Conservation (phyloP, 2,797 vertebrate genomes). For the Periophthalmus magnuspinnatus region DNA sequence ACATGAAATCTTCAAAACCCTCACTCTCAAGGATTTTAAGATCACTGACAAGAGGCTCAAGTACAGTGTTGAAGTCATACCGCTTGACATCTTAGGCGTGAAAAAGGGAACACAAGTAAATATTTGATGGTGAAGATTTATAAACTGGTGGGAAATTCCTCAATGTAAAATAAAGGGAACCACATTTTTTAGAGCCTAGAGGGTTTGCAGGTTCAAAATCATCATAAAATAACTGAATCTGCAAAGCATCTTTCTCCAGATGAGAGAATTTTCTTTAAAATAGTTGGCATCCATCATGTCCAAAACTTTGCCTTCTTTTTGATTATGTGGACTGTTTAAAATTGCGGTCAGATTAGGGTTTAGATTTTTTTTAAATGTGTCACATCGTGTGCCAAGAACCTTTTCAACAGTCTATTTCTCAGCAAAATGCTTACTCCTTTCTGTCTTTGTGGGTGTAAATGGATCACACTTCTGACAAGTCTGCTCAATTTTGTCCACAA, state of each 20-base stretch:
- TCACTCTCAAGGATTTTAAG: conserved; percentile 31
- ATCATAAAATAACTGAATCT: too few species aligned
- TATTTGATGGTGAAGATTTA: not conserved
- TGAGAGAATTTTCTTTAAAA: conserved; percentile 3
- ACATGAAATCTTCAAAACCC: conserved; percentile 24
- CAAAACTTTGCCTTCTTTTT: not conserved
- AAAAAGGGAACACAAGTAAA: conserved; percentile 28
- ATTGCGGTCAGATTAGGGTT: not conserved
- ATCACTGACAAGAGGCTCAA: conserved; percentile 1
- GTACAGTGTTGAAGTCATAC: too few species aligned
- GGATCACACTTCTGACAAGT: conserved; percentile 36
- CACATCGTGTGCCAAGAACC: conserved; percentile 15
- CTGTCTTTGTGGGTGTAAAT: conserved; percentile 40
- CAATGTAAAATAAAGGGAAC: not conserved
- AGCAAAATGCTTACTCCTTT: conserved; percentile 15
- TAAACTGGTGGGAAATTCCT: not conserved
- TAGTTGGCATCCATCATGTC: not conserved
- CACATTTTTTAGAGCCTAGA: too few species aligned
- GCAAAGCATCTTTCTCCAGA: too few species aligned
- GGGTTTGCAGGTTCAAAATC: too few species aligned
- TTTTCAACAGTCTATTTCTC: conserved; percentile 27
- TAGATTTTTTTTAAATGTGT: too few species aligned
- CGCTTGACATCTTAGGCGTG: too few species aligned
- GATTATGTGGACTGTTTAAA: not conserved
- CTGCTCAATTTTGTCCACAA: conserved; percentile 18